These are phyloP conservation scores for Parazoanthus swiftii DNA, from an alignment of 92 coral and sea anemone species.

Conservation along the genomic window DNA sequence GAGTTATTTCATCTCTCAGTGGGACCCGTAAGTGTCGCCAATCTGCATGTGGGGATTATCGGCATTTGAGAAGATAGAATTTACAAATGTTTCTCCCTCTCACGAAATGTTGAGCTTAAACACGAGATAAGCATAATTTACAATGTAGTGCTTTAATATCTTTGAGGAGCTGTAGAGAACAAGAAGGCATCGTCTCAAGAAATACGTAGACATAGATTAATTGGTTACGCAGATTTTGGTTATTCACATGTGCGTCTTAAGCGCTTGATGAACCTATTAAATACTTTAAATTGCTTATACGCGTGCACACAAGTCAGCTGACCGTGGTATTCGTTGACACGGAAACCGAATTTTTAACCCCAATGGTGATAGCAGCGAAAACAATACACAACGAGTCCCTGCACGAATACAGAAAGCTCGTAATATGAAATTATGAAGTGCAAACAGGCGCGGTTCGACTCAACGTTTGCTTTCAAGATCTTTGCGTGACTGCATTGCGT, in stretches of 20 bases:
- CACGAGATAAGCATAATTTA: background rate
- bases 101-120: constrained; percentile 21
- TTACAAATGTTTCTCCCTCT: background rate
- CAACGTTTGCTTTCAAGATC: background rate
- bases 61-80: constrained; percentile 1
- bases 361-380: background rate
- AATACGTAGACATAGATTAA: background rate
- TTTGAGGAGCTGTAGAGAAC: background rate
- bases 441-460: background rate
- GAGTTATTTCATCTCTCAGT: background rate
- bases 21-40: background rate
- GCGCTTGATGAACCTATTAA: background rate
- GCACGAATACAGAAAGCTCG: background rate
- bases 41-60: background rate
- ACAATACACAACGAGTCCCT: background rate
- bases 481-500: background rate
- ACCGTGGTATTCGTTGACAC: background rate
- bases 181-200: background rate
- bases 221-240: background rate
- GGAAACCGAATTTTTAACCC: background rate
- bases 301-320: background rate
- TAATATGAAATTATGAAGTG: background rate
- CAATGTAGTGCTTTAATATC: background rate
- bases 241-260: background rate
- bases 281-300: background rate